These are phyloP conservation scores for Ictalurus punctatus DNA, from an alignment of 2,113 vertebrate species.

Conservation along the genomic window DNA sequence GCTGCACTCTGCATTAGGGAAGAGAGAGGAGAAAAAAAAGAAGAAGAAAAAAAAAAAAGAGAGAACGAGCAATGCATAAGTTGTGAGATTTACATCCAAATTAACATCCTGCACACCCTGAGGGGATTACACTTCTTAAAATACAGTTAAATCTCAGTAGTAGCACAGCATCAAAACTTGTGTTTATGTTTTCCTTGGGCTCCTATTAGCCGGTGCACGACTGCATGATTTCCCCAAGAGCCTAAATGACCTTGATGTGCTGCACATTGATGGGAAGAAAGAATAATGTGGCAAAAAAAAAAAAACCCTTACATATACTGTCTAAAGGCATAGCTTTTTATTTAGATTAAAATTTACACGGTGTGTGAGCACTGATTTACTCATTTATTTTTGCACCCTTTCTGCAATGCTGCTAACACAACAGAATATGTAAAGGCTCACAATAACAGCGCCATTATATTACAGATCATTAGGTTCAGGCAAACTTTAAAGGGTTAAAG, in stretches of 20 bases:
- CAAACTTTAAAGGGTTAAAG: not conserved
- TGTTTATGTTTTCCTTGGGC: slow-evolving; percentile 14
- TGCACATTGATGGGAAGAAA: slow-evolving; percentile 6
- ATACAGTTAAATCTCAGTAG: slow-evolving; percentile 9
- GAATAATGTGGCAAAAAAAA: not conserved
- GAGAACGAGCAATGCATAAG: slow-evolving; percentile 15
- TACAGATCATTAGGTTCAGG: not conserved
- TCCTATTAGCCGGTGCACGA: slow-evolving; percentile 2
- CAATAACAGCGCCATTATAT: not conserved
- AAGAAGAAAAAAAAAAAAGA: slow-evolving; percentile 13
- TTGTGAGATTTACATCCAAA: slow-evolving; percentile 41
- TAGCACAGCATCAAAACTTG: slow-evolving; percentile 10
- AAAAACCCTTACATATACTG: not conserved
- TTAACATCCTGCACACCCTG: slow-evolving; percentile 32
- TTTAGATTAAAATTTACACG: slow-evolving; percentile 32
- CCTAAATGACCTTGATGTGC: slow-evolving; percentile 32
- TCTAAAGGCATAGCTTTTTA: not conserved
- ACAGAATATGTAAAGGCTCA: slow-evolving; percentile 22
- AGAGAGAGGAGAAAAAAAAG: not conserved
- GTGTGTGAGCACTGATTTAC: slow-evolving; percentile 35
- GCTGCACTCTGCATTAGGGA: slow-evolving; percentile 82
- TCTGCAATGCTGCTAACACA: slow-evolving; percentile 12
- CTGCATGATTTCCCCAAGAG: slow-evolving; percentile 24
- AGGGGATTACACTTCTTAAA: slow-evolving; percentile 31
- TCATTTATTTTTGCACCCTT: slow-evolving; percentile 38